phyloP scores from a whole-genome alignment of 2,888 invertebrate species.

The Papilio protenor region DNA sequence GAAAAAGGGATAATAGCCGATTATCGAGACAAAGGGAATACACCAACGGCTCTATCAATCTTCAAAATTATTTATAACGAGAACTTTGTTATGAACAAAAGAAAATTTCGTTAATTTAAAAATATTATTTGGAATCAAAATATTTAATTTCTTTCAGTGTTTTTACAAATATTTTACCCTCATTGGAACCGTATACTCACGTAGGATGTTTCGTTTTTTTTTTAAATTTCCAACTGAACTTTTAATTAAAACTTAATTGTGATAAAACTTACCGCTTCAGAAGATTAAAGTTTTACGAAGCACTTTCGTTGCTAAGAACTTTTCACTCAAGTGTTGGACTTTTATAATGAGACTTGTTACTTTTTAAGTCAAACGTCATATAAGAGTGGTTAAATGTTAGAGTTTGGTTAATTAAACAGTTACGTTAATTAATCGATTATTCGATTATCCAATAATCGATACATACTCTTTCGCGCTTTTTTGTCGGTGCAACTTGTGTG shows the following conservation, averaged over 20 bases:
- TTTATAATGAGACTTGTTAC: constrained; percentile 9
- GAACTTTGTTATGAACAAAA: neutral
- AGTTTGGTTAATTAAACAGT: neutral
- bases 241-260: constrained; percentile 8
- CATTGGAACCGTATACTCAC: neutral
- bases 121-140: neutral
- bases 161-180: neutral
- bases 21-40: constrained; percentile 29
- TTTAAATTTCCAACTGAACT: neutral
- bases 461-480: no score
- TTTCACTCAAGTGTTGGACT: neutral
- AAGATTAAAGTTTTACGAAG: constrained; percentile 26
- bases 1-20: constrained; percentile 38
- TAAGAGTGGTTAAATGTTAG: neutral
- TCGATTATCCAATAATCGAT: neutral
- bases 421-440: neutral
- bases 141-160: neutral
- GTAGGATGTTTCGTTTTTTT: neutral
- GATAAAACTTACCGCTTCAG: constrained; percentile 2
- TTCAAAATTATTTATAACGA: neutral
- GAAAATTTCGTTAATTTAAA: neutral
- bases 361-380: neutral
- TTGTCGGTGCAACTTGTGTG: neutral
- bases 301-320: constrained; percentile 24
- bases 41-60: constrained; percentile 13